Conservation (phyloP, 1,140 invertebrate species). For the Drepana arcuata region DNA sequence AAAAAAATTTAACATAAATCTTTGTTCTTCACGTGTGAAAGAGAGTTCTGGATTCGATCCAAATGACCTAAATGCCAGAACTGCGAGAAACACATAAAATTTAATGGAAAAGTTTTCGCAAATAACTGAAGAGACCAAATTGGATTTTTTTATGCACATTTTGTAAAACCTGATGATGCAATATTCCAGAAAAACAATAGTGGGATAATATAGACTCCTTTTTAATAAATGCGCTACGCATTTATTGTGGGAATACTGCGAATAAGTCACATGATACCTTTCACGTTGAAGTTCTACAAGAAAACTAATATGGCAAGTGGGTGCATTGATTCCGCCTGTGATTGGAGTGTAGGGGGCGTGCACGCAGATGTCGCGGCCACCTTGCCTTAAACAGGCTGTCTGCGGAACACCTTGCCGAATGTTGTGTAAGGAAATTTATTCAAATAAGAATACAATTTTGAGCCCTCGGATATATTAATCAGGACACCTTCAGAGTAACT, state of each 20-base stretch:
- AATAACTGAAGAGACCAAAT: slow-evolving; percentile 25
- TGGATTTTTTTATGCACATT: too few species aligned
- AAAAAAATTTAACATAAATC: too few species aligned
- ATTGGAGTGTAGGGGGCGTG: slow-evolving; percentile 26
- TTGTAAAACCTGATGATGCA: too few species aligned
- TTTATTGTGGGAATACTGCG: too few species aligned
- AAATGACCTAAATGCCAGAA: slow-evolving; percentile 52
- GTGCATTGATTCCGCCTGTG: slow-evolving; percentile 41
- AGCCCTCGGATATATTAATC: too few species aligned
- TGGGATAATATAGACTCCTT: too few species aligned
- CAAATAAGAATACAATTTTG: too few species aligned
- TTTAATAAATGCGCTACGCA: too few species aligned
- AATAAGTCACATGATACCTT: neutral
- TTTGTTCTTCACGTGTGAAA: slow-evolving; percentile 31
- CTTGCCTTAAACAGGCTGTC: slow-evolving; percentile 33
- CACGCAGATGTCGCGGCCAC: slow-evolving; percentile 46
- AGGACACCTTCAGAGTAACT: too few species aligned
- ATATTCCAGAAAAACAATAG: too few species aligned
- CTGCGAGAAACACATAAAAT: slow-evolving; percentile 34
- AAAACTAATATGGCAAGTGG: slow-evolving; percentile 31
- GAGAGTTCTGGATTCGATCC: slow-evolving; percentile 46
- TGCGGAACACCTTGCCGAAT: slow-evolving; percentile 38
- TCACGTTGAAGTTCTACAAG: neutral
- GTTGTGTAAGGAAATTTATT: too few species aligned
- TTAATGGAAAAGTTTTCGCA: slow-evolving; percentile 30